Conservation (phyloP, 2,888 invertebrate genomes). For the Hololepta plana region DNA sequence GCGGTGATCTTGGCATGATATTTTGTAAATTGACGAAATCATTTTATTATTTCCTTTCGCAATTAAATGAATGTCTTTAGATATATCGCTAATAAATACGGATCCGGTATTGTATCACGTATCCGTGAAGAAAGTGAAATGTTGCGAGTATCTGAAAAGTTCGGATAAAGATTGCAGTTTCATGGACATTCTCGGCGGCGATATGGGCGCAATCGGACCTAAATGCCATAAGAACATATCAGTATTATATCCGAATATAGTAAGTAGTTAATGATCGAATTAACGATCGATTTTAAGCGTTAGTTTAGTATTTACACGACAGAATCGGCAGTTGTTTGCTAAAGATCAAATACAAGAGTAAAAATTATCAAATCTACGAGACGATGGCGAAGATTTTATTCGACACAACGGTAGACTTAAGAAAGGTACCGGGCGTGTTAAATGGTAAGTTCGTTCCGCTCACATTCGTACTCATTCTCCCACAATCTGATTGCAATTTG, state of each 20-base stretch:
- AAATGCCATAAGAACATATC: constrained; percentile 19
- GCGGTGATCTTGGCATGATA: constrained; percentile 18
- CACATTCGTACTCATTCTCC: background rate
- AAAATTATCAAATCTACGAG: constrained; percentile 10
- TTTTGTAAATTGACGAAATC: constrained; percentile 17
- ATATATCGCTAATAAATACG: constrained; percentile 13
- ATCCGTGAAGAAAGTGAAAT: constrained; percentile 18
- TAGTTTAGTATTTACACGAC: constrained; percentile 14
- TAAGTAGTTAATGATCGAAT: constrained; percentile 11
- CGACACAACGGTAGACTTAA: constrained; percentile 11
- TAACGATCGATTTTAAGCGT: constrained; percentile 7
- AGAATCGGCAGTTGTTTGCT: constrained; percentile 15
- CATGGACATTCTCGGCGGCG: constrained; percentile 22
- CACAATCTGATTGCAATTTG: constrained; percentile 1
- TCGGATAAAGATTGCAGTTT: constrained; percentile 17
- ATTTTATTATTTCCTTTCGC: constrained; percentile 1
- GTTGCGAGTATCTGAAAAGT: constrained; percentile 17
- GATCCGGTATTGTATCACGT: constrained; percentile 13
- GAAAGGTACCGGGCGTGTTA: constrained; percentile 7
- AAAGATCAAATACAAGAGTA: constrained; percentile 12
- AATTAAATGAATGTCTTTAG: constrained; percentile 9
- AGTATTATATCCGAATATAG: constrained; percentile 25
- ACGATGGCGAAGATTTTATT: constrained; percentile 13
- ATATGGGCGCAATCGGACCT: constrained; percentile 19
- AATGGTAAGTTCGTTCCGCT: constrained; percentile 7